Conservation (phyloP, 2,888 invertebrate species). For the Linnaemya vulpina region DNA sequence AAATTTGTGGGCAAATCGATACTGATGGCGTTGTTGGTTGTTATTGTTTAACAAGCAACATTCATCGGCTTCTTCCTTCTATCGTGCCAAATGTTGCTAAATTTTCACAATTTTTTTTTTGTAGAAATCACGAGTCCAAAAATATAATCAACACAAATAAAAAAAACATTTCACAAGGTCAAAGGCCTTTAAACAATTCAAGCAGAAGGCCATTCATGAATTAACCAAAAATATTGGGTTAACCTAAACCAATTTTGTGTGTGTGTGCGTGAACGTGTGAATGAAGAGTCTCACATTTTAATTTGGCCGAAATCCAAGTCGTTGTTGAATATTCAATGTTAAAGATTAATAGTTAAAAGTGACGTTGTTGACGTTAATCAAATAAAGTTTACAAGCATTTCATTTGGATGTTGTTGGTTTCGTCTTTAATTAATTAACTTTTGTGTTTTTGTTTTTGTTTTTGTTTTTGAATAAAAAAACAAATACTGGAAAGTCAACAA, state of each 20-base stretch:
- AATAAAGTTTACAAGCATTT: constrained; percentile 17
- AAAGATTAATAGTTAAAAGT: constrained; percentile 42
- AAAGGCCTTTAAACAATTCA: constrained; percentile 67
- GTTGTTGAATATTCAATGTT: constrained; percentile 15
- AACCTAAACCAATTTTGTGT: neutral
- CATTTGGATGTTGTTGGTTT: neutral
- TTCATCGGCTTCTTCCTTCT: neutral
- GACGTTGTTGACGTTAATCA: constrained; percentile 26
- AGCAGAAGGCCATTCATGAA: constrained; percentile 48
- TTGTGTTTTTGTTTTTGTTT: neutral
- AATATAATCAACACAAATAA: neutral
- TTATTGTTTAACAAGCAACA: too few species aligned
- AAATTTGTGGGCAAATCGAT: too few species aligned
- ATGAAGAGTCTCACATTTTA: neutral
- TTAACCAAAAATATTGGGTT: constrained; percentile 30
- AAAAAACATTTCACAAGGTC: constrained; percentile 66
- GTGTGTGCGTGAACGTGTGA: neutral
- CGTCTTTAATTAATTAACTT: neutral
- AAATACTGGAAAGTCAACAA: constrained; percentile 58
- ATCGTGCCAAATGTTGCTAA: neutral
- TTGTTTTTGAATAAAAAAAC: neutral
- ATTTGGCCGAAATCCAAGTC: neutral
- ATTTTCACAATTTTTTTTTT: neutral
- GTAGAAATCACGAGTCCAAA: constrained; percentile 3
- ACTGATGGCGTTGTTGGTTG: too few species aligned